Evolutionary conservation across 2,888 invertebrate species (phyloP).

Genomic region (Amiota minor): DNA sequence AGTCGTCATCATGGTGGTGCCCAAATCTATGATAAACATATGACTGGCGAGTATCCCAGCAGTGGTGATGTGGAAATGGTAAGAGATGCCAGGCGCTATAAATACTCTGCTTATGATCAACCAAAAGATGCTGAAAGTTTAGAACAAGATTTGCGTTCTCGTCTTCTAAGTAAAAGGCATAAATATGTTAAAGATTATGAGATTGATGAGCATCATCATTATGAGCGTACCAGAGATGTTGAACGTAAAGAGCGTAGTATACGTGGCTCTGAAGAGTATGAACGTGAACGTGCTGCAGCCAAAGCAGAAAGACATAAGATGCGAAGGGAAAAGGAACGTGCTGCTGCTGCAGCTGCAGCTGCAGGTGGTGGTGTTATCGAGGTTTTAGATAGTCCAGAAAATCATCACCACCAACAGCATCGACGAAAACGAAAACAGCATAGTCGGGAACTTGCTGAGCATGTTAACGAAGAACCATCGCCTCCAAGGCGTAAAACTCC

Average conservation of each 20-base stretch:
- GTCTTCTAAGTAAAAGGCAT: constrained; percentile 81
- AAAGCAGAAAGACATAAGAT: constrained; percentile 54
- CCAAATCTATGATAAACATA: constrained; percentile 48
- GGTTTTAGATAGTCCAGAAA: constrained; percentile 74
- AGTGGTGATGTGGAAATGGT: constrained; percentile 48
- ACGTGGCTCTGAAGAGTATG: constrained; percentile 40
- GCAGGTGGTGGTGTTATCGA: constrained; percentile 70
- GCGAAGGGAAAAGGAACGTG: constrained; percentile 52
- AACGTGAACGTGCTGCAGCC: constrained; percentile 38
- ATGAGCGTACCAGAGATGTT: constrained; percentile 47
- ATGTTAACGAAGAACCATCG: constrained; percentile 10
- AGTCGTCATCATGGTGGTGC: constrained; percentile 55
- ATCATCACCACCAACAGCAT: constrained; percentile 35
- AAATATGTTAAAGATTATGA: constrained; percentile 77
- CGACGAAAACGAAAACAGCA: constrained; percentile 62
- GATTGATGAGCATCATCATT: constrained; percentile 51
- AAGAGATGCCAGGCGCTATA: constrained; percentile 65
- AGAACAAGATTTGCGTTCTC: constrained; percentile 84
- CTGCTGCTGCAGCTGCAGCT: constrained; percentile 30
- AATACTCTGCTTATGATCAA: constrained; percentile 53
- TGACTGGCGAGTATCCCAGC: constrained; percentile 37
- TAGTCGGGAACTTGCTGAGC: constrained; percentile 57
- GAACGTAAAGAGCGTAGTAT: constrained; percentile 51
- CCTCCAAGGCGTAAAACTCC: constrained; percentile 53
- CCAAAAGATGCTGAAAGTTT: constrained; percentile 77